Conservation (phyloP, 2,113 vertebrate genomes). For the Vidua macroura region DNA sequence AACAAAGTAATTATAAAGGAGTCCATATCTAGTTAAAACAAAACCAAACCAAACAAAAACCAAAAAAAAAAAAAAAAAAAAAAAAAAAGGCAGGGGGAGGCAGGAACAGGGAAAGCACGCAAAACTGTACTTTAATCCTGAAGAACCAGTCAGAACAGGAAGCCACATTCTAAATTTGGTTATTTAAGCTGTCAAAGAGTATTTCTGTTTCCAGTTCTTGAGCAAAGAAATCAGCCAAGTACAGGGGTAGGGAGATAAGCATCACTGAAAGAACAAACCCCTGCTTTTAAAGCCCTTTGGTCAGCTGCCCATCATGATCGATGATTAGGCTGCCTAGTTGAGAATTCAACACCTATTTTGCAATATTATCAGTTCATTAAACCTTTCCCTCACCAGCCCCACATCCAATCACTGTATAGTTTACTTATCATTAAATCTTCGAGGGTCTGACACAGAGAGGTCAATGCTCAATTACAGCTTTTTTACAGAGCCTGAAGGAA, state of each 20-base stretch:
- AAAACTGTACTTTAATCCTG: constrained; percentile 45
- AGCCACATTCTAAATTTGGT: constrained; percentile 54
- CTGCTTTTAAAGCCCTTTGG: constrained; percentile 15
- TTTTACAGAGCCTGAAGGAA: background rate
- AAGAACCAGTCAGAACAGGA: constrained; percentile 66
- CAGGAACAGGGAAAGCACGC: constrained; percentile 32
- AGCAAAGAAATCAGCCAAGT: constrained; percentile 38
- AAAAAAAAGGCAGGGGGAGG: background rate
- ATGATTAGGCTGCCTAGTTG: constrained; percentile 10
- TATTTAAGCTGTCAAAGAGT: constrained; percentile 60
- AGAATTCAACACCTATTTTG: constrained; percentile 58
- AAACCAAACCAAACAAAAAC: background rate
- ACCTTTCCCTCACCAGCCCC: background rate
- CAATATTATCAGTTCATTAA: constrained; percentile 58
- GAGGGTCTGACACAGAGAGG: background rate
- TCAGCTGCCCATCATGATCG: constrained; percentile 40
- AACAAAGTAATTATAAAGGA: constrained; percentile 8
- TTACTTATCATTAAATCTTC: constrained; percentile 17
- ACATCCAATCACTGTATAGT: background rate
- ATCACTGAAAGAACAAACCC: constrained; percentile 44
- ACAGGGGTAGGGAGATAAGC: constrained; percentile 13
- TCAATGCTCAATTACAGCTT: constrained; percentile 11
- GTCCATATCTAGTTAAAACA: background rate
- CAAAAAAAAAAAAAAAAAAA: background rate
- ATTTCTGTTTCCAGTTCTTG: constrained; percentile 54